Conservation (phyloP, 2,888 invertebrate species). For the Mycogona germanica region DNA sequence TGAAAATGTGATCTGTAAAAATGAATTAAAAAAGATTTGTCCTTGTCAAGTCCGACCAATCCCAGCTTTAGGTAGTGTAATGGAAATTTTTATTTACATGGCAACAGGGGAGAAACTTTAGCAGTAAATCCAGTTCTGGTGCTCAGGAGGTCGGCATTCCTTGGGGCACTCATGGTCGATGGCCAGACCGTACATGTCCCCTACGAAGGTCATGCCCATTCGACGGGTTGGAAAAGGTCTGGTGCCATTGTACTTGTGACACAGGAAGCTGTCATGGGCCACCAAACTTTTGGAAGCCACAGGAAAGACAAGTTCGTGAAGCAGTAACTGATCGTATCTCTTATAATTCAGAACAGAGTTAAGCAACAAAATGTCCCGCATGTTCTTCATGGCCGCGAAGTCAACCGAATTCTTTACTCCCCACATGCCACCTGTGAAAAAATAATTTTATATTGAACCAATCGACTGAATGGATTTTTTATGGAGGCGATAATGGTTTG, state of each 20-base stretch:
- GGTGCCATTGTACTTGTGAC: background rate
- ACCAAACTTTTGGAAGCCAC: background rate
- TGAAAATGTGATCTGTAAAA: too few species aligned
- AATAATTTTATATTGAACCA: too few species aligned
- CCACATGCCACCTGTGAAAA: constrained; percentile 16
- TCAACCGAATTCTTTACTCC: constrained; percentile 9
- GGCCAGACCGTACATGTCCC: constrained; percentile 6
- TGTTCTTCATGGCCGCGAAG: background rate
- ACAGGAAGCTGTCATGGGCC: constrained; percentile 13
- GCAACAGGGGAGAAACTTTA: too few species aligned
- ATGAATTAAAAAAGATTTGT: too few species aligned
- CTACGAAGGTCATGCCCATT: constrained; percentile 7
- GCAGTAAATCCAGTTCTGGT: constrained; percentile 11
- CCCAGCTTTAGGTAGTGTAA: too few species aligned
- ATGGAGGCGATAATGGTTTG: too few species aligned
- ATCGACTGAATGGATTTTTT: too few species aligned
- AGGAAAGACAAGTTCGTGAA: constrained; percentile 9
- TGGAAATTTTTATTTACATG: too few species aligned
- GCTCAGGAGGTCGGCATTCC: constrained; percentile 9
- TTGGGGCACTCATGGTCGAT: constrained; percentile 2
- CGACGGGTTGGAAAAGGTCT: constrained; percentile 8
- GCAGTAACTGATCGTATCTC: constrained; percentile 8
- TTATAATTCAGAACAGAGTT: background rate
- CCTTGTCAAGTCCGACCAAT: too few species aligned
- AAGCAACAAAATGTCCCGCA: background rate